Conservation (phyloP, 2,888 invertebrate species). For the Chymomyza fuscimana region DNA sequence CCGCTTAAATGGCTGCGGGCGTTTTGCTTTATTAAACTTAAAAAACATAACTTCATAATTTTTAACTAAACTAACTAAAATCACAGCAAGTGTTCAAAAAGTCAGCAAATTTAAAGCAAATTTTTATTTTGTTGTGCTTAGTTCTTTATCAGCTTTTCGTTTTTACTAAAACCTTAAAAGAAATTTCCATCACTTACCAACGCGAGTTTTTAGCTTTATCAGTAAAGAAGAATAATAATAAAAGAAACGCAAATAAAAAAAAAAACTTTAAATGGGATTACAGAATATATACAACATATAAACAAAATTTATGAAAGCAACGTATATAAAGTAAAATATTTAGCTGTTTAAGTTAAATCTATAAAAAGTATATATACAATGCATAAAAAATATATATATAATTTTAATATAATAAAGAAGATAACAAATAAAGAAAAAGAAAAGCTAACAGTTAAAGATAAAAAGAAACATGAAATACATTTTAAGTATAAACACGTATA, state of each 20-base stretch:
- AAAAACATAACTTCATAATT: slow-evolving; percentile 1
- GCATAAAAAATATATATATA: slow-evolving; percentile 25
- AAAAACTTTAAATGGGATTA: slow-evolving; percentile 17
- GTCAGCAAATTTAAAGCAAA: slow-evolving; percentile 31
- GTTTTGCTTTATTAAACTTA: slow-evolving; percentile 19
- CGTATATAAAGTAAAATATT: slow-evolving; percentile 7
- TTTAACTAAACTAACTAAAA: slow-evolving; percentile 45
- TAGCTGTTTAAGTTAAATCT: slow-evolving; percentile 54
- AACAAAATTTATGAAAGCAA: slow-evolving; percentile 37
- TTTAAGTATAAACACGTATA: slow-evolving; percentile 57
- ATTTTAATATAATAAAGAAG: slow-evolving; percentile 36
- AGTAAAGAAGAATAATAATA: slow-evolving; percentile 17
- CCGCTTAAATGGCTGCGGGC: slow-evolving; percentile 4
- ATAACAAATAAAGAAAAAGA: slow-evolving; percentile 42
- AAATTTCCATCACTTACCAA: slow-evolving; percentile 5
- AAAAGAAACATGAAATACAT: slow-evolving; percentile 35
- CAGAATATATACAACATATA: slow-evolving; percentile 24
- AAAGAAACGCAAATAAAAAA: slow-evolving; percentile 10
- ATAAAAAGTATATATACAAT: slow-evolving; percentile 48
- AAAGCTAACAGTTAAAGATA: not conserved
- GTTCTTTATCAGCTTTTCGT: slow-evolving; percentile 29
- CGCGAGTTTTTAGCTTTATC: slow-evolving; percentile 37
- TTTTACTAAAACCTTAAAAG: slow-evolving; percentile 5
- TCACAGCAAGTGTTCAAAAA: slow-evolving; percentile 67
- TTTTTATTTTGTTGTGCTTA: slow-evolving; percentile 7